Base-by-base conservation (phyloP, 2,888 invertebrate genomes). In the Latrodectus hesperus region DNA sequence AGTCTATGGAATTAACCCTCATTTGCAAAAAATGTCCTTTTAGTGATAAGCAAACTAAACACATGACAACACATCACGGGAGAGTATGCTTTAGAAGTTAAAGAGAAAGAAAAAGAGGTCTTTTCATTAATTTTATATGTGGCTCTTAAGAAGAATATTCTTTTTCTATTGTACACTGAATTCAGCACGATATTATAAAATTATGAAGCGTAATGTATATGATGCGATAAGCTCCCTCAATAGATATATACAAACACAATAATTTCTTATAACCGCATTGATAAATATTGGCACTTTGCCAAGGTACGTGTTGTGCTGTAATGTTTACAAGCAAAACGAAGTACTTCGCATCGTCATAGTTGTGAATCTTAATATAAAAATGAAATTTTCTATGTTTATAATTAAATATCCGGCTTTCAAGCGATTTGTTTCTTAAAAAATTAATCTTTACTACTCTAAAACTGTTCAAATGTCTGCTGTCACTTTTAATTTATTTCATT, bases 281-380 rank as follows among this genome's bases (percentile, higher is more conserved):
- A 22, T 52, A 53, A 52, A 72, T 65, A 64, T 86, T 86, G 86
- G 86, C 86, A 51, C 51, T 12, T 71, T 81, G 86, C 86, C 86
- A 86, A 86, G 72, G 86, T 86, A 86, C 86, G 86, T 86, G 86
- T 86, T 81, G 81, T 81, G 70, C 76, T 76, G 76, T 64, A 81
- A 84, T 84, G 84, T 86, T 86, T 86, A 86, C 86, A 86, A 86
- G 81, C 81, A 86, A 75, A 85, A 64, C 71, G 73, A 67, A 14
- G 38, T 72, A 70, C 72, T 51, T 80, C 72, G 72, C 60, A 64
- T 80, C 72, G 80, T 55, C 55, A 52, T 80, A 72, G 49, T 51
- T 60, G 64, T 80, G 64, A 80, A 80, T 51, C 52, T 64, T 10
- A 72, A 72, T 51, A 14, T 65, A 80, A 51, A n/a, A 9, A 17